Percentiles rank a stretch among this genome's conserved stretches.
phyloP scores from a whole-genome alignment of 2,113 vertebrate species.

The Raja brachyura region DNA sequence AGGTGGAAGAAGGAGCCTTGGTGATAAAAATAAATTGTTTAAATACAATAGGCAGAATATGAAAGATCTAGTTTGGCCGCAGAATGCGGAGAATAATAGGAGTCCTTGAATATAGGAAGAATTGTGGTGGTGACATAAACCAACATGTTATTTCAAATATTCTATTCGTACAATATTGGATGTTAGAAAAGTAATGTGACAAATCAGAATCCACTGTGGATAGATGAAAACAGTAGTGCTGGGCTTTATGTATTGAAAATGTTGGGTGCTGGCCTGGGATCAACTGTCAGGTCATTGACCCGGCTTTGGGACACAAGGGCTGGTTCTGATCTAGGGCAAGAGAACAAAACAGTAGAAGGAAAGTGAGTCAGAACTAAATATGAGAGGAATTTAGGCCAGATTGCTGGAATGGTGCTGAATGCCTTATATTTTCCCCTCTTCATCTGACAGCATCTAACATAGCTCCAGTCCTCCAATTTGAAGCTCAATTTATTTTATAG shows the following conservation, averaged over 20 bases:
- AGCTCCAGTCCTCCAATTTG: not conserved
- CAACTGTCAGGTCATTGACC: not conserved
- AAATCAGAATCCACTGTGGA: not conserved
- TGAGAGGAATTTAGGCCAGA: not conserved
- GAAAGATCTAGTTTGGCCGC: no score
- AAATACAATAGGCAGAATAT: no score
- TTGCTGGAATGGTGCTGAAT: not conserved
- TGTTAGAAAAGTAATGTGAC: no score
- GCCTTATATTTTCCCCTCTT: not conserved
- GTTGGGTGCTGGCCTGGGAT: not conserved
- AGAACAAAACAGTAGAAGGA: not conserved
- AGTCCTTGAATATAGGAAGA: no score
- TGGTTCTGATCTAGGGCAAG: not conserved
- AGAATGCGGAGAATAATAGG: no score
- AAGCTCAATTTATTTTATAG: not conserved
- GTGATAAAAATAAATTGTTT: not conserved
- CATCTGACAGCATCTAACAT: not conserved
- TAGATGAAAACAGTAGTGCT: not conserved
- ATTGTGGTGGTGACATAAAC: no score
- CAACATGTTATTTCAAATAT: not conserved
- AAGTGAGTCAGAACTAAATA: not conserved
- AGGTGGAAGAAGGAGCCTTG: not conserved
- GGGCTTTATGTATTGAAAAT: not conserved
- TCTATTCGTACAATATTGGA: not conserved
- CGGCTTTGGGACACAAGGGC: not conserved